Conservation (phyloP, 2,888 invertebrate species). For the Drosophila anomelani region DNA sequence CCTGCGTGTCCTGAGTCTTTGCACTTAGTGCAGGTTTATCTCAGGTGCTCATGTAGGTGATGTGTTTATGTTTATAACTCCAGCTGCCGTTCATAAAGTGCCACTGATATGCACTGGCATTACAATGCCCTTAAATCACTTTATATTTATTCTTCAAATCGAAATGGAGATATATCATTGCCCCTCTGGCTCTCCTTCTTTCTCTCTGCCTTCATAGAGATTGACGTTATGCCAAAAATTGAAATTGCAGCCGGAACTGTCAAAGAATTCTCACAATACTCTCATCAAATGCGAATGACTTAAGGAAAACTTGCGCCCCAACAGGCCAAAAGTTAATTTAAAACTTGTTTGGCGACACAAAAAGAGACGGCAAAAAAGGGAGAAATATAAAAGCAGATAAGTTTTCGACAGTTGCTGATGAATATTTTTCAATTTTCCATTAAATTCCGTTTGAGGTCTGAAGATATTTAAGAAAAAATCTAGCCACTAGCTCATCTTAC, state of each 20-base stretch:
- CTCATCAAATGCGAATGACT: slow-evolving; percentile 36
- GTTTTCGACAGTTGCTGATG: slow-evolving; percentile 42
- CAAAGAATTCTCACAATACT: slow-evolving; percentile 33
- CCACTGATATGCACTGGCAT: slow-evolving; percentile 7
- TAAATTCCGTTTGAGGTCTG: slow-evolving; percentile 3
- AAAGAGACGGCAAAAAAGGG: neutral
- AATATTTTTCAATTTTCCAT: slow-evolving; percentile 31
- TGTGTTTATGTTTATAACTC: slow-evolving; percentile 57
- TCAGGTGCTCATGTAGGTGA: slow-evolving; percentile 53
- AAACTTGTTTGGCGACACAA: slow-evolving; percentile 44
- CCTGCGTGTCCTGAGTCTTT: slow-evolving; percentile 37
- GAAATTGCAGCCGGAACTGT: slow-evolving; percentile 49
- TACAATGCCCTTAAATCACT: slow-evolving; percentile 5
- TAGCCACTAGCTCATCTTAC: neutral
- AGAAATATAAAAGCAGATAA: slow-evolving; percentile 14
- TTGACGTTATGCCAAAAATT: slow-evolving; percentile 23
- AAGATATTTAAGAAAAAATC: neutral
- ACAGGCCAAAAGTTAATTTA: slow-evolving; percentile 51
- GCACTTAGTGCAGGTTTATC: slow-evolving; percentile 62
- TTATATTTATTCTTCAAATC: slow-evolving; percentile 6
- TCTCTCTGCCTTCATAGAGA: too few relatives aligned
- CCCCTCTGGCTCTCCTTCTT: neutral
- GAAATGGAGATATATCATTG: slow-evolving; percentile 1
- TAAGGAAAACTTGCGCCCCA: slow-evolving; percentile 31
- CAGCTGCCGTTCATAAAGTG: slow-evolving; percentile 7